Conservation (phyloP, 2,888 invertebrate genomes). For the Hipparchia sbordonii region DNA sequence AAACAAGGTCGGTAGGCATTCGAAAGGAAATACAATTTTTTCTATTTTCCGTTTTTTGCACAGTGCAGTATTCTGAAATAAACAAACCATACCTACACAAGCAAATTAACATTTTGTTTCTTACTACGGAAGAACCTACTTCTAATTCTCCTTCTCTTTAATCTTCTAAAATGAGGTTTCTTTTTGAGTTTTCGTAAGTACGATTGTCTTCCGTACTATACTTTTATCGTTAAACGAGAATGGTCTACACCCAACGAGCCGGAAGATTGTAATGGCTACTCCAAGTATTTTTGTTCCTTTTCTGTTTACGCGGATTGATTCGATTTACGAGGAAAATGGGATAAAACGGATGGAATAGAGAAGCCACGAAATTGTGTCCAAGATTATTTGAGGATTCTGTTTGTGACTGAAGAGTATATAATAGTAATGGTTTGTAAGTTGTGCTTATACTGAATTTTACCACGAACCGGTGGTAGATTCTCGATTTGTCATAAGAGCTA, state of each 20-base stretch:
- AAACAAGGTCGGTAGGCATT: neutral
- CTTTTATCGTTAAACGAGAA: constrained; percentile 2
- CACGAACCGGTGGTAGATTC: too few relatives aligned
- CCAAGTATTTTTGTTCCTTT: constrained; percentile 30
- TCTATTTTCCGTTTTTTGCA: neutral
- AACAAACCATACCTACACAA: neutral
- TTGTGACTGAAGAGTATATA: constrained; percentile 15
- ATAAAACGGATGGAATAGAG: constrained; percentile 38
- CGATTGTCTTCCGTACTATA: neutral
- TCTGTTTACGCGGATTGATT: constrained; percentile 43
- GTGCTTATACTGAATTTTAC: neutral
- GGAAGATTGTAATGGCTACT: constrained; percentile 10
- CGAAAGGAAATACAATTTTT: neutral
- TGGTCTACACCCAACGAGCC: constrained; percentile 1
- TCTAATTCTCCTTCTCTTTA: neutral
- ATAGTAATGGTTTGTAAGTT: constrained; percentile 4
- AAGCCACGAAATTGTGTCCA: constrained; percentile 38
- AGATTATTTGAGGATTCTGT: constrained; percentile 30
- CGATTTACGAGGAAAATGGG: constrained; percentile 40
- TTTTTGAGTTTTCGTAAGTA: neutral
- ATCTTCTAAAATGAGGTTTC: neutral
- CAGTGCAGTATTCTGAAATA: neutral
- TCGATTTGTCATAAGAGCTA: too few relatives aligned
- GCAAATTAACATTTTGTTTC: neutral
- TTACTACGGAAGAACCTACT: neutral